Evolutionary conservation across 1,140 invertebrate genomes (phyloP).

Genomic region (Lysiphlebus fabarum): DNA sequence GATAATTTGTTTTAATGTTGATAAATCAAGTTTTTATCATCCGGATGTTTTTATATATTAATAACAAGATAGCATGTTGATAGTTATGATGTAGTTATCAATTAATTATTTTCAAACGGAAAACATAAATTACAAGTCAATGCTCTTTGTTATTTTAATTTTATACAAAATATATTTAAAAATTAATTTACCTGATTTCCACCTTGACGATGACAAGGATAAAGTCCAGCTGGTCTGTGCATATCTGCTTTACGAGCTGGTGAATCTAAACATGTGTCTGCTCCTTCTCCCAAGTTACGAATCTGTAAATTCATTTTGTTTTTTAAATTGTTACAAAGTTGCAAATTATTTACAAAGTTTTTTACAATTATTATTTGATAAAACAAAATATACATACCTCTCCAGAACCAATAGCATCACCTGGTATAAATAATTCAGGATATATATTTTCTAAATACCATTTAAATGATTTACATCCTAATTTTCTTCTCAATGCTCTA

Average conservation of each 20-base stretch:
- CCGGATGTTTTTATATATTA: too few relatives aligned
- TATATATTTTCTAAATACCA: conserved; percentile 98
- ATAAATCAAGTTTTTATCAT: too few relatives aligned
- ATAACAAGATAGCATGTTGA: too few relatives aligned
- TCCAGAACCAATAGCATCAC: conserved; percentile 91
- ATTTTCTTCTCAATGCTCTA: conserved; percentile 69
- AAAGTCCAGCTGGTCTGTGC: conserved; percentile 88
- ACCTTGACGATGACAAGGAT: conserved; percentile 92
- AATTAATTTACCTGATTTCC: conserved; percentile 83
- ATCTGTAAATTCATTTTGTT: conserved; percentile 60
- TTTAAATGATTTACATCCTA: conserved; percentile 92
- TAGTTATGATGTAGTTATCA: too few relatives aligned
- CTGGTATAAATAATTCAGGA: conserved; percentile 95
- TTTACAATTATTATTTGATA: too few relatives aligned
- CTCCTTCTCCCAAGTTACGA: conserved; percentile 76
- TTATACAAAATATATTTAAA: background rate
- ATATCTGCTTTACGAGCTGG: conserved; percentile 80
- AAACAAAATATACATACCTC: too few relatives aligned
- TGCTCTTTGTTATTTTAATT: background rate
- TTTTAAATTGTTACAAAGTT: too few relatives aligned
- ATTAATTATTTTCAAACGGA: too few relatives aligned
- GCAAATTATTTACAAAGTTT: too few relatives aligned
- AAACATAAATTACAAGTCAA: too few relatives aligned
- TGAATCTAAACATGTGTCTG: conserved; percentile 80
- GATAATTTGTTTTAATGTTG: too few relatives aligned